A percentile compares a stretch with the other conserved stretches of the same genome.
Evolutionary conservation across 2,797 vertebrate genomes (phyloP).

Genomic region (Etheostoma perlongum): DNA sequence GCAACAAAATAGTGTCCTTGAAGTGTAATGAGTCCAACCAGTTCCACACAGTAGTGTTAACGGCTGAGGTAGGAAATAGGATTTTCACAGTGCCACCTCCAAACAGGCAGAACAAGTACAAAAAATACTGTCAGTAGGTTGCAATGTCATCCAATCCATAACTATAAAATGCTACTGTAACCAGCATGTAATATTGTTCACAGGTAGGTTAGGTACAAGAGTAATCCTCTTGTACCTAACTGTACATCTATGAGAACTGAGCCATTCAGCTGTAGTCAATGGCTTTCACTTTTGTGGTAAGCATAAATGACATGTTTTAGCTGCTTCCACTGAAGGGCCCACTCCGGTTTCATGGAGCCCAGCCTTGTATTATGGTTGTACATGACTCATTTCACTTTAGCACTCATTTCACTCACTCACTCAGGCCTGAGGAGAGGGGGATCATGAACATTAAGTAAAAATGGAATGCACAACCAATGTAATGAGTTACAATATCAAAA

Average conservation of each 20-base stretch:
- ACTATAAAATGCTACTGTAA: conserved; percentile 23
- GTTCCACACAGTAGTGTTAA: neutral
- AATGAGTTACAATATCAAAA: conserved; percentile 31
- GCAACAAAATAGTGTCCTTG: conserved; percentile 7
- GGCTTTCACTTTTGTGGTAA: conserved; percentile 31
- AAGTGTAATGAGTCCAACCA: conserved; percentile 2
- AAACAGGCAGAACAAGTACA: conserved; percentile 17
- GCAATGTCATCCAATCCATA: conserved; percentile 34
- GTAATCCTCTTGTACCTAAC: conserved; percentile 14
- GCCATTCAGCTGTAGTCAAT: conserved; percentile 12
- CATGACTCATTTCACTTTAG: conserved; percentile 24
- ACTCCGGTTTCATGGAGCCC: conserved; percentile 37
- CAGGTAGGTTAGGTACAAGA: too few species aligned
- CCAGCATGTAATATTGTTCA: conserved; percentile 23
- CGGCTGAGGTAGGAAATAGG: conserved; percentile 5
- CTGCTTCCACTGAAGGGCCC: conserved; percentile 22
- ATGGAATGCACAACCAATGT: conserved; percentile 32
- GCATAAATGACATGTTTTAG: conserved; percentile 36
- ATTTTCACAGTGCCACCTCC: conserved; percentile 23
- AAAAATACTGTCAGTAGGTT: conserved; percentile 32
- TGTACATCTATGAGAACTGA: conserved; percentile 40
- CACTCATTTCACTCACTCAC: conserved; percentile 21
- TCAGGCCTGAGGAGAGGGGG: conserved; percentile 15
- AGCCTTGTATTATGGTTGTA: conserved; percentile 18
- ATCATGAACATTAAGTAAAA: conserved; percentile 23